Evolutionary conservation across 2,113 vertebrate genomes (phyloP).

Genomic region (Climacteris rufus): DNA sequence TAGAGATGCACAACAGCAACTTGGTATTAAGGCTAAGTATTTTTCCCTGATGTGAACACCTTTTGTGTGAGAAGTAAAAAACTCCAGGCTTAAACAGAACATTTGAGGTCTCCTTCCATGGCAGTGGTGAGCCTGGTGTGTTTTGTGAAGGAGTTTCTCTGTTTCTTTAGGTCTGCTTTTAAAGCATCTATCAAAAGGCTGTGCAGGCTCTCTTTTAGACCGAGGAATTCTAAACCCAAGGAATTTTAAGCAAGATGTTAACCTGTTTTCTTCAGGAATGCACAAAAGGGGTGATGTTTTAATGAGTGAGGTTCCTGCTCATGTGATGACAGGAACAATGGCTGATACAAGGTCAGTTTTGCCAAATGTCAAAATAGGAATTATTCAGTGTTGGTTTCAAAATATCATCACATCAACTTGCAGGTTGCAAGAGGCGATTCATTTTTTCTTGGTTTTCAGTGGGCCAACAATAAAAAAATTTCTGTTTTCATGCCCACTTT

Average conservation of each 20-base stretch:
- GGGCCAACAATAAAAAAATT: not conserved
- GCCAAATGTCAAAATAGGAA: accelerated
- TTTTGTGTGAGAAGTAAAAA: not conserved
- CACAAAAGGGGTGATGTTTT: not conserved
- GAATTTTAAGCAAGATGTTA: not conserved
- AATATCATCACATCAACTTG: not conserved
- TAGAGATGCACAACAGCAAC: not conserved
- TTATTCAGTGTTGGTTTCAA: not conserved
- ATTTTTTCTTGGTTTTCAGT: not conserved
- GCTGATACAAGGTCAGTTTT: not conserved
- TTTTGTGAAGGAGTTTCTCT: not conserved
- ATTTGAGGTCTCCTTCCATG: not conserved
- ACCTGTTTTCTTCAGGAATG: not conserved
- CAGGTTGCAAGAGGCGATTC: not conserved
- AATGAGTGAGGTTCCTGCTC: not conserved
- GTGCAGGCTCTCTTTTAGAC: not conserved
- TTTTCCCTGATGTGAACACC: not conserved
- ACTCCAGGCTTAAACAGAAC: not conserved
- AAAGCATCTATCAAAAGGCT: not conserved
- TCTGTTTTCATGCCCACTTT: not conserved
- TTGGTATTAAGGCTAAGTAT: not conserved
- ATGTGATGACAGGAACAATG: not conserved
- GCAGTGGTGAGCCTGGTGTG: not conserved
- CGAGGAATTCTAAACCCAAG: not conserved
- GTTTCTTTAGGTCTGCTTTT: not conserved